phyloP scores from a whole-genome alignment of 2,113 vertebrate species.

The Philantomba maxwellii region DNA sequence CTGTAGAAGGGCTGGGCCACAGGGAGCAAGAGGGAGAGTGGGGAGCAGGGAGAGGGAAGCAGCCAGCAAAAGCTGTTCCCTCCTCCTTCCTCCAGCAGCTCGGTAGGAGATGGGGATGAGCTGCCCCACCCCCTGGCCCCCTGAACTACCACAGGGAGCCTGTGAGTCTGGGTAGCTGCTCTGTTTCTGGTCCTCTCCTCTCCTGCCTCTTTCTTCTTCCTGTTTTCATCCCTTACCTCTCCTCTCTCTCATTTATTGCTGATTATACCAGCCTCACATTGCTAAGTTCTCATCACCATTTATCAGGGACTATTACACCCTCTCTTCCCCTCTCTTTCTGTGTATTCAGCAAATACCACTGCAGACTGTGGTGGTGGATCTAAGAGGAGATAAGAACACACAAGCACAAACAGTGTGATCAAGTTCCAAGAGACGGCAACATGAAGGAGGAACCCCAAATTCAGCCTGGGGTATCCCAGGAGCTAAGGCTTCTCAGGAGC shows the following conservation, averaged over 20 bases:
- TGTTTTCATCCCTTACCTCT: neutral
- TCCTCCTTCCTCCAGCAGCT: neutral
- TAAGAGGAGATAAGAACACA: neutral
- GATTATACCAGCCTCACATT: neutral
- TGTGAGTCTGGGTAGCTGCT: neutral
- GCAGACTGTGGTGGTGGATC: neutral
- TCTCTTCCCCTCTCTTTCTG: neutral
- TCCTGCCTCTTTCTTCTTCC: neutral
- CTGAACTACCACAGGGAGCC: neutral
- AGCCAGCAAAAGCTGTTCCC: neutral
- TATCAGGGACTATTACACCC: neutral
- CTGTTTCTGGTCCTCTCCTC: neutral
- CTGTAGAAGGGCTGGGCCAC: neutral
- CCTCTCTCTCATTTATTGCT: neutral
- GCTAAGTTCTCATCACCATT: neutral
- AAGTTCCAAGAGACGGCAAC: neutral
- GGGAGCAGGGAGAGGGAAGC: neutral
- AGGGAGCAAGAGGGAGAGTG: neutral
- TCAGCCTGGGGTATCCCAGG: neutral
- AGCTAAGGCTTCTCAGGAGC: neutral
- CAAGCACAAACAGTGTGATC: neutral
- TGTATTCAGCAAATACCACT: neutral
- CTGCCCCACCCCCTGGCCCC: neutral
- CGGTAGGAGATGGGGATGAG: neutral
- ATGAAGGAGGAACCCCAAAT: neutral